These are phyloP conservation scores for Zoanthus sociatus DNA, from an alignment of 92 coral and sea anemone genomes.

Conservation along the genomic window DNA sequence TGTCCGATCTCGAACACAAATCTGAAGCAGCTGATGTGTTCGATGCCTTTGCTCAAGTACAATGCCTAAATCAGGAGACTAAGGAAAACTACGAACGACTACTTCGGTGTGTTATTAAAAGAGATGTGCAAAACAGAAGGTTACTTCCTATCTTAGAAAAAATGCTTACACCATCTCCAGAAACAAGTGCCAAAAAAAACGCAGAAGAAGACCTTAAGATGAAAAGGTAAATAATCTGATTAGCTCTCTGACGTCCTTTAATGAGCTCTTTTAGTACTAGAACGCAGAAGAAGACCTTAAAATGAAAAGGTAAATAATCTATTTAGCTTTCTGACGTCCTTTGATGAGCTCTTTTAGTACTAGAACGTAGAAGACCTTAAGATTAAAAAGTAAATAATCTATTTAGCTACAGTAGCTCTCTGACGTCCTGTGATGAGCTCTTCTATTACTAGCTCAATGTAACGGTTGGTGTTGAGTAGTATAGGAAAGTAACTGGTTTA, in stretches of 20 bases:
- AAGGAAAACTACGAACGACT: constrained; percentile 8
- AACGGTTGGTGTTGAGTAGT: no score
- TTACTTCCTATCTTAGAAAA: constrained; percentile 7
- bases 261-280: no score
- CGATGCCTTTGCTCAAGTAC: constrained; percentile 43
- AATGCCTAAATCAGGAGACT: constrained; percentile 4
- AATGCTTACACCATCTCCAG: neutral
- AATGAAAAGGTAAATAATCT: neutral
- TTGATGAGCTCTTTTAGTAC: no score
- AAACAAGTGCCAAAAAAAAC: constrained; percentile 1
- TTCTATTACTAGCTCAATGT: neutral
- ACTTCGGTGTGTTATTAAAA: constrained; percentile 17
- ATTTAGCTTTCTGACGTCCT: neutral
- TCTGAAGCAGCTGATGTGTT: constrained; percentile 16
- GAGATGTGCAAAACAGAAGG: neutral
- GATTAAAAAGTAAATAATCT: neutral
- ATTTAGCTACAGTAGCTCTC: neutral
- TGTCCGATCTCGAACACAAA: neutral
- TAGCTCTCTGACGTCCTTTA: neutral
- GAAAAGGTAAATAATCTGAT: neutral
- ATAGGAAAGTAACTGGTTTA: no score
- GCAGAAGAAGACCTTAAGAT: neutral
- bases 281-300: neutral
- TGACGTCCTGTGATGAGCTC: no score
- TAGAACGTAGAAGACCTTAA: no score